Evolutionary conservation across 2,113 vertebrate species (phyloP).

Genomic region (Arenaria interpres): DNA sequence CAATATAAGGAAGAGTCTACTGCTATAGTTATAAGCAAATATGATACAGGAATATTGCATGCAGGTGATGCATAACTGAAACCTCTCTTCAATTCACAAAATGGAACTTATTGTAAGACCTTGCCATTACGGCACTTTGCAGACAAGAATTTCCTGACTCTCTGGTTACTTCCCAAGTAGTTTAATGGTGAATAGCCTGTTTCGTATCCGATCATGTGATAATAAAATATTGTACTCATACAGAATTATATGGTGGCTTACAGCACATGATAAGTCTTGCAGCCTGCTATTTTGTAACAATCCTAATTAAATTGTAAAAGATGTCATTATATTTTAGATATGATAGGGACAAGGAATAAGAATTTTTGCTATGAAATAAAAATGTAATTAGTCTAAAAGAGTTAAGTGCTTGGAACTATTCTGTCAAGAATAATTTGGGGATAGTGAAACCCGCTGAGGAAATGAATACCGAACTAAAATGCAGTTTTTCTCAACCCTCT

Average conservation of each 20-base stretch:
- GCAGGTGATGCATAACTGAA: not conserved
- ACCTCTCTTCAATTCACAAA: not conserved
- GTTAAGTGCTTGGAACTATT: not conserved
- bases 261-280: not conserved
- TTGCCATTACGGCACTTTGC: not conserved
- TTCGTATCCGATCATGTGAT: not conserved
- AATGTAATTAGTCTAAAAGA: not conserved
- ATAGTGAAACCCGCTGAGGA: not conserved
- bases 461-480: not conserved
- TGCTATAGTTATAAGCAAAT: not conserved
- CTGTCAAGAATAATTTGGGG: not conserved
- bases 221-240: not conserved
- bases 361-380: not conserved
- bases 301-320: not conserved
- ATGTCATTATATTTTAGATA: not conserved
- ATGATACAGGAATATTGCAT: not conserved
- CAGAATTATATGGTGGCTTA: not conserved
- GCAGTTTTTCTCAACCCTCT: not conserved
- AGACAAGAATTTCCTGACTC: not conserved
- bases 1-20: not conserved
- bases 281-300: not conserved
- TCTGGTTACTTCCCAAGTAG: not conserved
- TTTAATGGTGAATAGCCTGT: not conserved
- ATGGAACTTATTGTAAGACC: not conserved
- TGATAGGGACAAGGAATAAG: not conserved